A percentile compares a stretch with the other conserved stretches of the same genome.
Conservation (phyloP, 2,888 invertebrate genomes). For the Dasysyrphus tricinctus region DNA sequence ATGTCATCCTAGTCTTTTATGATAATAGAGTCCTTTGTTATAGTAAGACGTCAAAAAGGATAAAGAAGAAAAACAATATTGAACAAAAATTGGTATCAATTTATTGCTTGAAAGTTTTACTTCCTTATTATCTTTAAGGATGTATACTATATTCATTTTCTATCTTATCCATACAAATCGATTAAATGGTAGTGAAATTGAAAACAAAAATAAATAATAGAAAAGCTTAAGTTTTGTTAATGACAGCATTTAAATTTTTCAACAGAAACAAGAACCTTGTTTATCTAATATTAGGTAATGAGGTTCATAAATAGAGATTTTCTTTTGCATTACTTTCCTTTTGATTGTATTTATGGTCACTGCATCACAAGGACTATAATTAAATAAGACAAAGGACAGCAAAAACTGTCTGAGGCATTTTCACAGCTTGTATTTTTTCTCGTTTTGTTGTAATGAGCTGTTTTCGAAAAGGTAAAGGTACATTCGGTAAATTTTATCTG, state of each 20-base stretch:
- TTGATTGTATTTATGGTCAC: conserved; percentile 6
- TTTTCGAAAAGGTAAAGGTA: neutral
- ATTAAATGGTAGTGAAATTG: neutral
- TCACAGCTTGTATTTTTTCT: neutral
- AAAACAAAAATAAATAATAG: neutral
- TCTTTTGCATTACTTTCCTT: neutral
- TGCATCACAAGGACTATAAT: neutral
- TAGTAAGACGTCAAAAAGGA: neutral
- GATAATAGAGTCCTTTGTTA: neutral
- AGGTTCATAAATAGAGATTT: neutral
- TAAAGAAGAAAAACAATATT: neutral
- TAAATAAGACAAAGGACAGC: neutral
- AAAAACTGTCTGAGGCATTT: neutral
- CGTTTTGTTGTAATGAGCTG: neutral
- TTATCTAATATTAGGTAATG: neutral
- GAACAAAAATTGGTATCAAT: neutral
- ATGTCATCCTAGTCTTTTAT: neutral
- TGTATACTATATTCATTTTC: neutral
- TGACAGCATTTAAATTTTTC: neutral
- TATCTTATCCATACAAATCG: neutral
- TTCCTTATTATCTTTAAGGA: neutral
- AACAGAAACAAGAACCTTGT: neutral
- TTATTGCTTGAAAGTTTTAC: no score
- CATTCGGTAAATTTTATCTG: neutral
- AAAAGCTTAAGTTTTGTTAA: neutral